Conservation (phyloP, 2,888 invertebrate genomes). For the Ochropacha duplaris region DNA sequence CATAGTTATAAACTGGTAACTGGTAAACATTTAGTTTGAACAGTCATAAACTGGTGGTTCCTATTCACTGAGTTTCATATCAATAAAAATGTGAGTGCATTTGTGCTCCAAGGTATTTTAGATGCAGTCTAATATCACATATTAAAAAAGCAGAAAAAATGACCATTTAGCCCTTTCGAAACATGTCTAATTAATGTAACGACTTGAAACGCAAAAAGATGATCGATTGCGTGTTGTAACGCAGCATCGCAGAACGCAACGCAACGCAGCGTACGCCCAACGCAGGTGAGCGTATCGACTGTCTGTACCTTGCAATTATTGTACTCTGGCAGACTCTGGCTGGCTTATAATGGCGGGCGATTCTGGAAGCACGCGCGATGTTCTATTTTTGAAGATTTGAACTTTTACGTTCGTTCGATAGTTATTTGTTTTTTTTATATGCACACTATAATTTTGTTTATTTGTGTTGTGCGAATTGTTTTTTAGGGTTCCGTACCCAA, state of each 20-base stretch:
- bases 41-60: too few species aligned
- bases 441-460: neutral
- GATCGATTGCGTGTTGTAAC: constrained; percentile 51
- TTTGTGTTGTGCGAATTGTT: neutral
- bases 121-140: neutral
- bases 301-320: constrained; percentile 44
- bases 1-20: too few species aligned
- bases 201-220: constrained; percentile 42
- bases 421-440: constrained; percentile 26
- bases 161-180: neutral
- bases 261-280: neutral
- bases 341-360: constrained; percentile 13
- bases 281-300: neutral
- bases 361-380: constrained; percentile 46
- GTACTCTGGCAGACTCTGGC: too few species aligned
- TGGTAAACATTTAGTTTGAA: too few species aligned
- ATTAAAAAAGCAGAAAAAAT: neutral
- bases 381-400: constrained; percentile 60
- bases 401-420: constrained; percentile 32
- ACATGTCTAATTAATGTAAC: constrained; percentile 17
- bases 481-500: too few species aligned
- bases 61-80: too few species aligned
- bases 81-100: too few species aligned
- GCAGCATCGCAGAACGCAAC: constrained; percentile 41
- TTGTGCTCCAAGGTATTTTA: too few species aligned